These are phyloP conservation scores for Thereva unica DNA, from an alignment of 2,888 invertebrate genomes.

Conservation along the genomic window DNA sequence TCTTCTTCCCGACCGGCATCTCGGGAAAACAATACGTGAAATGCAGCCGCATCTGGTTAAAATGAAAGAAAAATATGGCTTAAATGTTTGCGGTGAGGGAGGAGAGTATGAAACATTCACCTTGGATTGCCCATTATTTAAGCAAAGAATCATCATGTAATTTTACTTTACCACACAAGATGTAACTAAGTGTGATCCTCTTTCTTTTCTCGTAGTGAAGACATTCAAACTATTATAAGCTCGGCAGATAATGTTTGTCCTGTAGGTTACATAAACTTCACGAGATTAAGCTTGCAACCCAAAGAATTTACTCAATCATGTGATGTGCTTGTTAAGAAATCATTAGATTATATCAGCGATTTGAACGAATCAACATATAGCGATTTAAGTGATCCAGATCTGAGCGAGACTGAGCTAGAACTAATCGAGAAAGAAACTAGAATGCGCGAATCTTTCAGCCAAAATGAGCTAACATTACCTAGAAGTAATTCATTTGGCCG, in stretches of 20 bases:
- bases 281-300: conserved; percentile 76
- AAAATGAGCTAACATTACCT: conserved; percentile 55
- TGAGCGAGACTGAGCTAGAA: conserved; percentile 67
- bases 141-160: conserved; percentile 86
- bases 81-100: conserved; percentile 97
- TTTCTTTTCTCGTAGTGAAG: conserved; percentile 67
- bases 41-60: conserved; percentile 84
- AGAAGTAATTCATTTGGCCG: conserved; percentile 58
- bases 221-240: conserved; percentile 84
- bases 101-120: conserved; percentile 99
- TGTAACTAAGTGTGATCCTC: conserved; percentile 34
- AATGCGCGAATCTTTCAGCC: conserved; percentile 57
- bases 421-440: conserved; percentile 62
- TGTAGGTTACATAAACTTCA: conserved; percentile 90
- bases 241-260: conserved; percentile 92
- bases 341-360: conserved; percentile 66
- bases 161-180: not conserved
- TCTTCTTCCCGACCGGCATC: conserved; percentile 80
- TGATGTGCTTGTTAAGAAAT: conserved; percentile 62
- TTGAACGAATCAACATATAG: conserved; percentile 68
- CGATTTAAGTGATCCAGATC: conserved; percentile 67
- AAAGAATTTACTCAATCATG: conserved; percentile 59
- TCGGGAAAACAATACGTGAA: conserved; percentile 82
- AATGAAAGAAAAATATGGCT: conserved; percentile 91
- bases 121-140: conserved; percentile 94